These are phyloP conservation scores for Porphyrio hochstetteri DNA, from an alignment of 2,113 vertebrate genomes.

Conservation along the genomic window DNA sequence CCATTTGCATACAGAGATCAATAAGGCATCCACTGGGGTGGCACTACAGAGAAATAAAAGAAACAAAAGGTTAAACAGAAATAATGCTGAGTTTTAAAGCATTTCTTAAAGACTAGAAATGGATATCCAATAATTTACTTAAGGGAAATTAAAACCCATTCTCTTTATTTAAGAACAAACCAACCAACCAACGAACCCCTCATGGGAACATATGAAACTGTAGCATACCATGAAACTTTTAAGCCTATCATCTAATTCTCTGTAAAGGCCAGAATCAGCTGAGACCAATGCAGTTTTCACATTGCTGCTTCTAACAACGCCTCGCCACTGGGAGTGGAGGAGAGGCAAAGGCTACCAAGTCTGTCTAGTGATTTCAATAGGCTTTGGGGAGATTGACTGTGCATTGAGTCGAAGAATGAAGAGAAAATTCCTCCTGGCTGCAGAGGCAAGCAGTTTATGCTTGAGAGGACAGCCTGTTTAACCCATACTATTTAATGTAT, in stretches of 20 bases:
- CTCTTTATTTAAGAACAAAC: background rate
- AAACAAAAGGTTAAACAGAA: background rate
- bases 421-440: background rate
- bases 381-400: background rate
- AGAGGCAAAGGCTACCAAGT: background rate
- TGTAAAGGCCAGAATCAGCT: background rate
- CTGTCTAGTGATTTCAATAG: background rate
- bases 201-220: background rate
- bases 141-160: background rate
- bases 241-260: background rate
- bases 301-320: background rate
- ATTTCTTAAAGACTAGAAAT: background rate
- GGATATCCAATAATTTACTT: background rate
- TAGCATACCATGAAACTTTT: background rate
- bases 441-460: background rate
- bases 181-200: too few species aligned
- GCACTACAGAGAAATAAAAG: slow-evolving; percentile 77
- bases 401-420: background rate
- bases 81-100: background rate
- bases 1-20: slow-evolving; percentile 98
- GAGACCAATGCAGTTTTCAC: background rate
- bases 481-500: background rate
- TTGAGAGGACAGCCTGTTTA: background rate
- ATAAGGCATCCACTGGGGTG: slow-evolving; percentile 98
- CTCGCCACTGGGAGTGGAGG: background rate